phyloP scores from a whole-genome alignment of 1,140 invertebrate species.

The Platyura marginata region DNA sequence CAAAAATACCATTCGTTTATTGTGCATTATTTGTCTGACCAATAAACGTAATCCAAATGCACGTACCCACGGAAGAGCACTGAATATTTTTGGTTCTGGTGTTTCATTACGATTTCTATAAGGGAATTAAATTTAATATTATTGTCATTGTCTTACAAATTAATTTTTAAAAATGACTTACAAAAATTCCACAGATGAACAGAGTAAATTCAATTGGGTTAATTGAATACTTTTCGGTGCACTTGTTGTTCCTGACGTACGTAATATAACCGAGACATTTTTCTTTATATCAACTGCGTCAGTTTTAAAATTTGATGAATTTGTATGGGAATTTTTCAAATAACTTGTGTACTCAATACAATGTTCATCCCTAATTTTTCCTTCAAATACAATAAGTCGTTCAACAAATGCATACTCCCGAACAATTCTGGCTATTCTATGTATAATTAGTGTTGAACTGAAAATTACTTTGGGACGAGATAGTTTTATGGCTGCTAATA shows the following conservation, averaged over 20 bases:
- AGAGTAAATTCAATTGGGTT: constrained; percentile 46
- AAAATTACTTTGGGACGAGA: too few relatives aligned
- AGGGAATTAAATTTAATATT: not conserved
- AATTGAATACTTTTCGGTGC: constrained; percentile 73
- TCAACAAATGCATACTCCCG: too few relatives aligned
- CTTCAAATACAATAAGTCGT: too few relatives aligned
- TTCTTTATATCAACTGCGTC: not conserved
- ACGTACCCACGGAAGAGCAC: constrained; percentile 44
- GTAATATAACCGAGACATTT: not conserved
- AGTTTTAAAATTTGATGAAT: too few relatives aligned
- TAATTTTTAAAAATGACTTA: constrained; percentile 18
- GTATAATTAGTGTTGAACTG: too few relatives aligned
- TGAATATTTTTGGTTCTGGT: constrained; percentile 12
- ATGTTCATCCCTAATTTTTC: too few relatives aligned
- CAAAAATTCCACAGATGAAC: constrained; percentile 27
- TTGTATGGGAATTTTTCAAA: too few relatives aligned
- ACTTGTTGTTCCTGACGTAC: constrained; percentile 37
- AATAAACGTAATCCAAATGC: constrained; percentile 37
- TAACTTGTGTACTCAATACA: too few relatives aligned
- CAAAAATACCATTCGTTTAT: constrained; percentile 36
- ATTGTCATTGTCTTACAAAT: not conserved
- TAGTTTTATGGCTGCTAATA: too few relatives aligned
- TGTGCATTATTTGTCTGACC: constrained; percentile 26
- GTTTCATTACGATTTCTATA: not conserved
- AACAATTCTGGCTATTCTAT: too few relatives aligned